phyloP scores from a whole-genome alignment of 2,113 vertebrate genomes.

The Bos indicus region DNA sequence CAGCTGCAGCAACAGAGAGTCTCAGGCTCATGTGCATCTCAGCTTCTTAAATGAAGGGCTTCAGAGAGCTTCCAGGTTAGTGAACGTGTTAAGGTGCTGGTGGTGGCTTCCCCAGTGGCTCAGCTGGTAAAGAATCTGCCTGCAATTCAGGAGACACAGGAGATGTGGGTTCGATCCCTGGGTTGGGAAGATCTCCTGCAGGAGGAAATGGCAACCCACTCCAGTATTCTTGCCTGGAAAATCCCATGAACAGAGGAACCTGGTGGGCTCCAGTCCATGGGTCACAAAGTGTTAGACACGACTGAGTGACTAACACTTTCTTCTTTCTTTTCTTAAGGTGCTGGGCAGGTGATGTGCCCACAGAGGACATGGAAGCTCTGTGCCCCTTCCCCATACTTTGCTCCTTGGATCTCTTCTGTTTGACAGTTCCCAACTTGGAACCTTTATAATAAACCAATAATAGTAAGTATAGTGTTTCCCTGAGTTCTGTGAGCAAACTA shows the following conservation, averaged over 20 bases:
- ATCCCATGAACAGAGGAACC: not conserved
- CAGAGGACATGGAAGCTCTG: not conserved
- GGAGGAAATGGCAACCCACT: not conserved
- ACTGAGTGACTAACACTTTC: not conserved
- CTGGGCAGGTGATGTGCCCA: not conserved
- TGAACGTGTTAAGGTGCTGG: not conserved
- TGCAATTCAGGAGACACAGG: not conserved
- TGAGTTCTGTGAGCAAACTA: not conserved
- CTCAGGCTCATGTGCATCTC: not conserved
- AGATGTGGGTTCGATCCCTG: not conserved
- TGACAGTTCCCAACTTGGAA: not conserved
- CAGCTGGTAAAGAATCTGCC: not conserved
- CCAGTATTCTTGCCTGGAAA: not conserved
- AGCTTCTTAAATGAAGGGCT: not conserved
- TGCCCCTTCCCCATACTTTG: not conserved
- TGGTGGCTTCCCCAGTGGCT: not conserved
- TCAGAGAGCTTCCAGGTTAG: not conserved
- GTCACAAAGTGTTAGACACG: not conserved
- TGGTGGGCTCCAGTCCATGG: not conserved
- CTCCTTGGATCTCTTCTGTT: not conserved
- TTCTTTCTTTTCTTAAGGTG: not conserved
- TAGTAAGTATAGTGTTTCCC: not conserved
- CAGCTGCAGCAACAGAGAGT: not conserved
- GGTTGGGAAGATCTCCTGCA: not conserved
- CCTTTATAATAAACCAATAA: not conserved